Percentiles rank a stretch among this genome's conserved stretches.
These are phyloP conservation scores for Brachionus plicatilis DNA, from an alignment of 1,140 invertebrate genomes.

Conservation along the genomic window DNA sequence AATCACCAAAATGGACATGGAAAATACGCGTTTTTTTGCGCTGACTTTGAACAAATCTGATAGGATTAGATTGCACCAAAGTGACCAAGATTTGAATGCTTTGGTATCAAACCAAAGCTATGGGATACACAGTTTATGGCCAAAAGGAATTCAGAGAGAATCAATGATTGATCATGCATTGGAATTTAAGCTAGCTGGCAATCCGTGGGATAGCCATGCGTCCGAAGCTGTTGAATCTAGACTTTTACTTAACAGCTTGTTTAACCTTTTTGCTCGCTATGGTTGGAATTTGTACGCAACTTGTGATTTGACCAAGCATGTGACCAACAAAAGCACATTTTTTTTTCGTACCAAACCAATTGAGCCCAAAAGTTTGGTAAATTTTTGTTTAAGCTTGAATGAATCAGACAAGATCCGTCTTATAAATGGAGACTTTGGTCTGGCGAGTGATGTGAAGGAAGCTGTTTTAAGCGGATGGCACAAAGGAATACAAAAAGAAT, in stretches of 20 bases:
- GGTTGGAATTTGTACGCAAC: constrained; percentile 19
- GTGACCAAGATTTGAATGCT: background rate
- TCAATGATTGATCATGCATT: background rate
- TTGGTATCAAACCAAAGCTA: background rate
- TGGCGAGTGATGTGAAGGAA: background rate
- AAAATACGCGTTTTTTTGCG: background rate
- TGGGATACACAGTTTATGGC: background rate
- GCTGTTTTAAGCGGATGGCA: background rate
- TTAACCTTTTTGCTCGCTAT: constrained; percentile 1
- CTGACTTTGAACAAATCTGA: background rate
- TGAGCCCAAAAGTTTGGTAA: background rate
- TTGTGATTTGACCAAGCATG: background rate
- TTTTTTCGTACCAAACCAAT: constrained; percentile 14
- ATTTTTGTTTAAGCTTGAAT: constrained; percentile 13
- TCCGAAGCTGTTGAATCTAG: constrained; percentile 8
- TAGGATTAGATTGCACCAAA: background rate
- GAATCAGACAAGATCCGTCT: constrained; percentile 5
- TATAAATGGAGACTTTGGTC: background rate
- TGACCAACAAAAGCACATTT: constrained; percentile 2
- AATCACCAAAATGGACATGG: background rate
- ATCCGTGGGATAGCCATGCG: background rate
- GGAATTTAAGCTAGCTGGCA: constrained; percentile 9
- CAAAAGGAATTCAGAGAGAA: background rate
- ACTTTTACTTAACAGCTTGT: background rate
- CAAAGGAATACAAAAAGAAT: background rate